Conservation (phyloP, 2,888 invertebrate species). For the Clitarchus hookeri region DNA sequence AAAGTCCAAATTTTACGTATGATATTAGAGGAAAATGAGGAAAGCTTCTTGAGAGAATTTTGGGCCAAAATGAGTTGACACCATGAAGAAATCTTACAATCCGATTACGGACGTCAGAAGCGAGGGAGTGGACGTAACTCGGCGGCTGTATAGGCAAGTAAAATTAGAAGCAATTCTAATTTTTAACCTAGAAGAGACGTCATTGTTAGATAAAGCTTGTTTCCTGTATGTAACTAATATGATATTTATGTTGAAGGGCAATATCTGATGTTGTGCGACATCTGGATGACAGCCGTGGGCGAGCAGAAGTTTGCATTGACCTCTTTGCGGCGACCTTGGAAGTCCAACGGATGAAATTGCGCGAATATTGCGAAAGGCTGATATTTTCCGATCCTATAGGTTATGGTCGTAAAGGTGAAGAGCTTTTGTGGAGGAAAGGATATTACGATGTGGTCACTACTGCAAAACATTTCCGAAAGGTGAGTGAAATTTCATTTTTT, state of each 20-base stretch:
- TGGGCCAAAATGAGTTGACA: conserved; percentile 57
- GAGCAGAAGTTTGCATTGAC: conserved; percentile 65
- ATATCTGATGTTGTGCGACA: conserved; percentile 71
- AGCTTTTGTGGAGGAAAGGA: conserved; percentile 90
- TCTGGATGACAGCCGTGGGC: conserved; percentile 68
- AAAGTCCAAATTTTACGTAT: conserved; percentile 32
- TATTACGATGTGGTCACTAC: conserved; percentile 85
- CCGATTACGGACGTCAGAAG: conserved; percentile 58
- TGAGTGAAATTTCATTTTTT: not conserved
- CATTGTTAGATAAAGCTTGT: too few relatives aligned
- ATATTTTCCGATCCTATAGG: conserved; percentile 82
- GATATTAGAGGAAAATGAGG: conserved; percentile 41
- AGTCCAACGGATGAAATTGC: conserved; percentile 73
- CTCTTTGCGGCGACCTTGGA: conserved; percentile 73
- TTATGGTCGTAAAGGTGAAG: conserved; percentile 87
- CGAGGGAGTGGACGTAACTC: conserved; percentile 61
- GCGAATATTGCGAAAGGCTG: conserved; percentile 86
- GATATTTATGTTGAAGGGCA: conserved; percentile 57
- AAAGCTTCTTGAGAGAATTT: conserved; percentile 40
- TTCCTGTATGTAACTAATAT: too few relatives aligned
- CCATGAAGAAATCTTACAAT: conserved; percentile 61
- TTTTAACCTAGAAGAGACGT: not conserved
- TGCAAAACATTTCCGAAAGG: conserved; percentile 59
- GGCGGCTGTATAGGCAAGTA: conserved; percentile 61
- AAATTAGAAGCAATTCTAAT: conserved; percentile 23